These are phyloP conservation scores for Tursiops truncatus DNA, from an alignment of 2,113 vertebrate genomes.

Conservation along the genomic window DNA sequence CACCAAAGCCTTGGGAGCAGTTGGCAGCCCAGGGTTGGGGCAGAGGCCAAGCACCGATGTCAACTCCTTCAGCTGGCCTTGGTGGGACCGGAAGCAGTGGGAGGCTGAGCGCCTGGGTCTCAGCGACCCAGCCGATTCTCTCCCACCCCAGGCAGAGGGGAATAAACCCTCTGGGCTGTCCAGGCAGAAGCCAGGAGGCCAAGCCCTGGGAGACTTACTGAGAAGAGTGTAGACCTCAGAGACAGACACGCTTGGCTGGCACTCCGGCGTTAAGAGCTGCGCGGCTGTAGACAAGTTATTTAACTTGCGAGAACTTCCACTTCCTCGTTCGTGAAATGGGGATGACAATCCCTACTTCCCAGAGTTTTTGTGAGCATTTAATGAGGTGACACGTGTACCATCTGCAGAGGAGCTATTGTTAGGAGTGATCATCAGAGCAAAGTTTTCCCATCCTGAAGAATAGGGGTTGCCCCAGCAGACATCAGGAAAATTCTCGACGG, in stretches of 20 bases:
- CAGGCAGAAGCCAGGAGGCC: neutral
- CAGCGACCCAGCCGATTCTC: neutral
- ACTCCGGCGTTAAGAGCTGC: neutral
- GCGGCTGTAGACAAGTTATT: neutral
- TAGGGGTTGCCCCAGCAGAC: neutral
- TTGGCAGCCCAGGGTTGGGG: neutral
- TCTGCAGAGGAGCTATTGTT: neutral
- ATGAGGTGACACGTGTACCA: neutral
- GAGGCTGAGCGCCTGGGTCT: neutral
- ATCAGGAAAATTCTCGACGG: neutral
- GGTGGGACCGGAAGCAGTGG: neutral
- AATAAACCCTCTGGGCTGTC: neutral
- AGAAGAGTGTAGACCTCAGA: neutral
- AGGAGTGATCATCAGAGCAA: neutral
- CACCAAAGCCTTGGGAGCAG: neutral
- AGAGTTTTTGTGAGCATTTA: neutral
- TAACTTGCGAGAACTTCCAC: neutral
- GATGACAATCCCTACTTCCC: neutral
- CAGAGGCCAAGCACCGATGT: neutral
- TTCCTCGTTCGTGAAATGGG: neutral
- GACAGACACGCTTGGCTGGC: neutral
- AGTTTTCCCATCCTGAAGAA: neutral
- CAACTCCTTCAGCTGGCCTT: neutral
- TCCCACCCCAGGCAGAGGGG: neutral
- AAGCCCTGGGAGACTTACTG: neutral